Conservation (phyloP, 2,888 invertebrate genomes). For the Tanytarsus gracilentus region DNA sequence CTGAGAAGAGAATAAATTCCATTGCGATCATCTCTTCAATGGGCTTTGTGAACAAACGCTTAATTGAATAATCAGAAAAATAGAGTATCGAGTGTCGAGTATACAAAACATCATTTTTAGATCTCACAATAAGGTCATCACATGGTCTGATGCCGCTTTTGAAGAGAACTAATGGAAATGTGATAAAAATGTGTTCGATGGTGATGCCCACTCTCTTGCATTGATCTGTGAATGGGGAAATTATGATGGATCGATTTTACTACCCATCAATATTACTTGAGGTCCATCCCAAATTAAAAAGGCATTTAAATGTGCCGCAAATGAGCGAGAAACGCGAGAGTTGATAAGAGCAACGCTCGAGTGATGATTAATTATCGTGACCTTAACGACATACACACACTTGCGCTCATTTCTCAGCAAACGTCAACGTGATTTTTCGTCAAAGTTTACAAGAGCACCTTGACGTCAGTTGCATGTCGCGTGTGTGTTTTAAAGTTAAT, state of each 20-base stretch:
- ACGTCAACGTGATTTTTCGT: neutral
- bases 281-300: neutral
- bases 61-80: neutral
- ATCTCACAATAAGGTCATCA: conserved; percentile 20
- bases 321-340: neutral
- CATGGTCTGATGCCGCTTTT: neutral
- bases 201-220: too few relatives aligned
- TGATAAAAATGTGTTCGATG: too few relatives aligned
- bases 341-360: too few relatives aligned
- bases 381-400: conserved; percentile 16
- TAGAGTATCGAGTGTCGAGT: neutral
- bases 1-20: neutral
- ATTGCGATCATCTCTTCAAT: neutral
- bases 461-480: too few relatives aligned
- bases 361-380: conserved; percentile 19
- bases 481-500: too few relatives aligned
- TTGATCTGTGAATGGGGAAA: neutral
- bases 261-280: conserved; percentile 2
- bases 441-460: neutral
- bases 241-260: conserved; percentile 6
- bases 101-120: too few relatives aligned
- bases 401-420: neutral
- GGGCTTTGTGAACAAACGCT: neutral
- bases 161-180: too few relatives aligned
- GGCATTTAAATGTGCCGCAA: neutral